These are phyloP conservation scores for Micrasema longulum DNA, from an alignment of 1,140 invertebrate genomes.

Conservation along the genomic window DNA sequence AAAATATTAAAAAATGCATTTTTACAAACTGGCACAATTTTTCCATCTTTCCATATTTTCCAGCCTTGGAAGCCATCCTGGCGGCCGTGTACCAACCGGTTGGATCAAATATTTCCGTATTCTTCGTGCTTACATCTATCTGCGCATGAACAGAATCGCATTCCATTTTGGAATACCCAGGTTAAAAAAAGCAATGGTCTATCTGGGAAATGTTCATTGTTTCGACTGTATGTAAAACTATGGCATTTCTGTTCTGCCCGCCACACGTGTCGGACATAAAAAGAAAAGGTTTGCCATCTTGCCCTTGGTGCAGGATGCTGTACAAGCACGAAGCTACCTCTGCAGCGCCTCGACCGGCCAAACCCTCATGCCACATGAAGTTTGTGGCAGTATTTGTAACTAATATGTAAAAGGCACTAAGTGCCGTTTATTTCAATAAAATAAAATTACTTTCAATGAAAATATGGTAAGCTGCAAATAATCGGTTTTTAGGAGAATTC, in stretches of 20 bases:
- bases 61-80: constrained; percentile 16
- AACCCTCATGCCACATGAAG: constrained; percentile 17
- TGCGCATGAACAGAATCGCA: constrained; percentile 18
- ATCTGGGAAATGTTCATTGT: constrained; percentile 6
- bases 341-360: constrained; percentile 12
- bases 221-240: constrained; percentile 3
- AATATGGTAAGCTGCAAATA: too few species aligned
- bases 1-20: too few species aligned
- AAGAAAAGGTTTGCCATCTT: constrained; percentile 10
- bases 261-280: constrained; percentile 18
- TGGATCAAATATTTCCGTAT: constrained; percentile 13
- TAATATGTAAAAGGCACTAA: too few species aligned
- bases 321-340: constrained; percentile 16
- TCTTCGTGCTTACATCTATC: constrained; percentile 12
- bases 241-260: constrained; percentile 18
- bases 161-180: constrained; percentile 12
- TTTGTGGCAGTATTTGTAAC: constrained; percentile 14
- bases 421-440: too few species aligned
- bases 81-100: constrained; percentile 18
- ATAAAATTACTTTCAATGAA: too few species aligned
- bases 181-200: constrained; percentile 14
- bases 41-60: constrained; percentile 1
- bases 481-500: too few species aligned
- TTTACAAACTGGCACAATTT: neutral
- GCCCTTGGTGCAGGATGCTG: constrained; percentile 11